Conservation (phyloP, 2,888 invertebrate species). For the Cyaniris semiargus region DNA sequence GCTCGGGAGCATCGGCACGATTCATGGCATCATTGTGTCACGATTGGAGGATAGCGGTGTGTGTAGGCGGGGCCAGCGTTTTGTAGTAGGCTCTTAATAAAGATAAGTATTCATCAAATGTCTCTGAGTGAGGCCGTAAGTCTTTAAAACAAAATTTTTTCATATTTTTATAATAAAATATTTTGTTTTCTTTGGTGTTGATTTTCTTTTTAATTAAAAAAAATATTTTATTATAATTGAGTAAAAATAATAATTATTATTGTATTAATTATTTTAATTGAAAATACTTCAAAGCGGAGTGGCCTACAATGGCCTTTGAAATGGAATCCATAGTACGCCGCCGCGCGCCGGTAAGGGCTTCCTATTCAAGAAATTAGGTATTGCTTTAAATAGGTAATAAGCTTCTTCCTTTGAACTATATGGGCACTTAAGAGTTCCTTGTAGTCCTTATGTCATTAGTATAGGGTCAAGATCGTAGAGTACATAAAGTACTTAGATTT, state of each 20-base stretch:
- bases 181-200: no score
- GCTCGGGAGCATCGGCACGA: no score
- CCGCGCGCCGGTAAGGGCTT: slow-evolving; percentile 11
- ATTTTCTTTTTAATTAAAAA: background rate
- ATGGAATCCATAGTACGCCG: slow-evolving; percentile 6
- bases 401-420: slow-evolving; percentile 7
- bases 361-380: slow-evolving; percentile 15
- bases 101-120: no score
- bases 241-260: no score
- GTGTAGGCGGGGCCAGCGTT: no score
- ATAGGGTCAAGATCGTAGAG: background rate
- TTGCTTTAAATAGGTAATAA: background rate
- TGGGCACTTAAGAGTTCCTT: background rate
- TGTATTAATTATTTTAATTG: background rate
- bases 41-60: no score
- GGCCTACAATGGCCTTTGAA: background rate
- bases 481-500: background rate
- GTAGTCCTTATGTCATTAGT: background rate
- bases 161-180: no score
- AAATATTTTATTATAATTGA: no score
- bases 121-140: no score
- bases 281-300: background rate
- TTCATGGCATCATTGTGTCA: no score
- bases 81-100: no score
- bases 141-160: no score